Base-by-base conservation (phyloP, 2,797 vertebrate genomes). In the Mastacembelus armatus region DNA sequence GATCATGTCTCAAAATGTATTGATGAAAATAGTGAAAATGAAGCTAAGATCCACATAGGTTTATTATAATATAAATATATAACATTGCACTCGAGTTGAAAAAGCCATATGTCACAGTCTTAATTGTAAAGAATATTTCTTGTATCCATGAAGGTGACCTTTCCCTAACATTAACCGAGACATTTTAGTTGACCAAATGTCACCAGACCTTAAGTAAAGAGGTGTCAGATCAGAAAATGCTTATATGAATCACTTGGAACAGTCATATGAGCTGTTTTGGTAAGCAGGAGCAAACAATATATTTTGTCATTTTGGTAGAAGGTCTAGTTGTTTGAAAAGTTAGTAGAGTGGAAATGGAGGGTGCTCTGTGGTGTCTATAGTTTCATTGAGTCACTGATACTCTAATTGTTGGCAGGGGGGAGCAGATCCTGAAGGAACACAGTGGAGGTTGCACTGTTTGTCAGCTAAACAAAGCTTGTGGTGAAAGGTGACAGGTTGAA, bases 401-500 rank as follows among this genome's bases (percentile, higher is more conserved):
- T 22, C 43, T 24, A 15, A 19, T 8, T 32, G 69, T n/a, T 9
- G 35, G 22, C 26, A 5, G 39, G 36, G 19, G 12, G 12, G 30
- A 48, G 21, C 4, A 1, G 16, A 9, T 58, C 27, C 42, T 14
- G 48, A 55, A 49, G 32, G 4, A 55, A 22, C 55, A 30, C 21
- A 24, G 43, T 10, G 3, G 47, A 59, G n/a, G 18, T 21, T 45
- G 36, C 33, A 30, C 36, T 43, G 4, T 60, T 40, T 47, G 51
- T 49, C 48, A 64, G 15, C 27, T 42, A 3, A 57, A 59, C 38
- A 63, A 44, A 48, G 35, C 24, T 21, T 19, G 43, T 35, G 36
- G 54, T 71, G 43, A 65, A 43, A 72, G 50, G 40, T 30, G 52
- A 27, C 24, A 24, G 36, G 16, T 18, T 35, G 27, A 14, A 15